phyloP scores from a whole-genome alignment of 2,113 vertebrate genomes.

The Dendrocopos noguchii region DNA sequence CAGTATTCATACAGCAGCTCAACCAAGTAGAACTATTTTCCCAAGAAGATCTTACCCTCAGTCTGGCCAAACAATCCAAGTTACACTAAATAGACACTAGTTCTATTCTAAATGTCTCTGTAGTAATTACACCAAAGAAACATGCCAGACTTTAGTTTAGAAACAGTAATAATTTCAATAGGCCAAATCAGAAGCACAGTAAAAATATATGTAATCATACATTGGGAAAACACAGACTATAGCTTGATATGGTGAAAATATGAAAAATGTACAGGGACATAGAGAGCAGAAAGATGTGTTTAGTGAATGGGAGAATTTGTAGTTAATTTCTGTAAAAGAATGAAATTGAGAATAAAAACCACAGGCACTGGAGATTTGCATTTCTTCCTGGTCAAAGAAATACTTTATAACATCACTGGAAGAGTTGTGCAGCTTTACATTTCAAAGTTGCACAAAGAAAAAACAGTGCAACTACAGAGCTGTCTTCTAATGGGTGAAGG shows the following conservation, averaged over 20 bases:
- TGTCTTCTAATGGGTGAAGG: background rate
- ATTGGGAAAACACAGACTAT: background rate
- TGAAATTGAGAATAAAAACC: background rate
- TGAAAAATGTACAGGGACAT: background rate
- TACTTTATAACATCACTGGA: background rate
- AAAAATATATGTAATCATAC: background rate
- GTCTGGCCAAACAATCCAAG: background rate
- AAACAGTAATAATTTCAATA: background rate
- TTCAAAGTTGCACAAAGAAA: background rate
- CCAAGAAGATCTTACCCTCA: constrained; percentile 30
- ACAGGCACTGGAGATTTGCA: background rate
- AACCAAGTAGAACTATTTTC: constrained; percentile 16
- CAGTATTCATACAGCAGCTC: background rate
- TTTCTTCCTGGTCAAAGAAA: background rate
- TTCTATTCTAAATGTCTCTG: background rate
- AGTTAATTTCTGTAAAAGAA: background rate
- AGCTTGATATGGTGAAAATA: background rate
- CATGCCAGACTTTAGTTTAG: background rate
- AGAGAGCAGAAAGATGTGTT: background rate
- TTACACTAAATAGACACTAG: background rate
- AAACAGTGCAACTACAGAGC: background rate
- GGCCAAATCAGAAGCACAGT: background rate
- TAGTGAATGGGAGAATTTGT: background rate
- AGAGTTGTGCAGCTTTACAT: background rate
- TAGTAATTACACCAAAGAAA: background rate